Evolutionary conservation across 2,888 invertebrate genomes (phyloP).

Genomic region (Clostera curtula): DNA sequence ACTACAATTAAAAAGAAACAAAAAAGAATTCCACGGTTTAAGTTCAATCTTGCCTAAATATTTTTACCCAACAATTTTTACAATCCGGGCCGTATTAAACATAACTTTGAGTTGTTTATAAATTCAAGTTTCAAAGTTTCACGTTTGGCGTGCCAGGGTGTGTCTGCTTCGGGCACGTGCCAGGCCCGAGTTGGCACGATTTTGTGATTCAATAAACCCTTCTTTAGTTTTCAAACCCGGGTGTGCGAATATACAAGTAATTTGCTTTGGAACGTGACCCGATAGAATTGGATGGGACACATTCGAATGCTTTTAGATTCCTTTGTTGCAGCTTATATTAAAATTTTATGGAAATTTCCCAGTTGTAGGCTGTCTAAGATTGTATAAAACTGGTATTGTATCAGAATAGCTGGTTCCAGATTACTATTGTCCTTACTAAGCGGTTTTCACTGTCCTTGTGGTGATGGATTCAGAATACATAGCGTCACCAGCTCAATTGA

Average conservation of each 20-base stretch:
- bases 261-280: constrained; percentile 10
- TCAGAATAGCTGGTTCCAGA: no score
- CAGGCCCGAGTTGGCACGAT: constrained; percentile 17
- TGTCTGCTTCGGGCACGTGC: constrained; percentile 17
- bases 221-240: constrained; percentile 7
- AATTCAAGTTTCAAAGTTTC: constrained; percentile 19
- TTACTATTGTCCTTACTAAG: no score
- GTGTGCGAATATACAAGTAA: constrained; percentile 11
- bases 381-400: no score
- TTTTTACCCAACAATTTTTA: background rate
- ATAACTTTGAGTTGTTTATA: constrained; percentile 14
- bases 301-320: background rate
- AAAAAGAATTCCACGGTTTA: background rate
- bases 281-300: background rate
- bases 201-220: constrained; percentile 19
- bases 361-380: no score
- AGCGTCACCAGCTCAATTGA: no score
- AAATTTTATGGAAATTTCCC: no score
- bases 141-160: constrained; percentile 20
- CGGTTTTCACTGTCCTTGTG: no score
- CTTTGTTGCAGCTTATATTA: background rate
- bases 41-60: no score
- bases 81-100: background rate
- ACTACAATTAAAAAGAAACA: no score
- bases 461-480: no score